Conservation (phyloP, 1,140 invertebrate genomes). For the Philopotamus ludificatus region DNA sequence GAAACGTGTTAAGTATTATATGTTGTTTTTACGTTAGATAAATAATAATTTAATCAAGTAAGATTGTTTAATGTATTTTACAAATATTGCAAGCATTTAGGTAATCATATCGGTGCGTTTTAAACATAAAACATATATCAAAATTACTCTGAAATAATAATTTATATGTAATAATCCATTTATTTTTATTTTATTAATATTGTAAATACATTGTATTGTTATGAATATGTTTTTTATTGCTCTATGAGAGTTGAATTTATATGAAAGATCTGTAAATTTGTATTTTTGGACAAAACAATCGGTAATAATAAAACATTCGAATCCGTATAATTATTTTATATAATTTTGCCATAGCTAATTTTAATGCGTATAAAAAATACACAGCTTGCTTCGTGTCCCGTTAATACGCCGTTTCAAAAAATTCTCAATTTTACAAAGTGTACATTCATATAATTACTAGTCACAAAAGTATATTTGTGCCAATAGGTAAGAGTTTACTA, state of each 20-base stretch:
- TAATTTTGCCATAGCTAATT: neutral
- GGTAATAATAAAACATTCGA: neutral
- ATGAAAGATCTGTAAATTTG: neutral
- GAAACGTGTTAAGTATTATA: neutral
- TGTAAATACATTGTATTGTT: too few relatives aligned
- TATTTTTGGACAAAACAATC: too few relatives aligned
- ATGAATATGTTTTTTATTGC: too few relatives aligned
- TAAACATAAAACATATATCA: too few relatives aligned
- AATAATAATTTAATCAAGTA: neutral
- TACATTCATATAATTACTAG: slow-evolving; percentile 37
- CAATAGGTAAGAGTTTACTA: slow-evolving; percentile 33
- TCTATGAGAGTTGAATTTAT: neutral
- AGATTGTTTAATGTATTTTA: neutral
- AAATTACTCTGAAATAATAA: too few relatives aligned
- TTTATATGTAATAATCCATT: too few relatives aligned
- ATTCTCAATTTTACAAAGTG: slow-evolving; percentile 3
- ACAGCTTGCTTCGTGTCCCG: neutral
- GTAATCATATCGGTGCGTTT: too few relatives aligned
- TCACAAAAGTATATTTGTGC: slow-evolving; percentile 41
- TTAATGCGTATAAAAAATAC: neutral
- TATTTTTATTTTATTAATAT: too few relatives aligned
- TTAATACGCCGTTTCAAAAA: neutral
- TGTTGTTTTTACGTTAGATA: neutral
- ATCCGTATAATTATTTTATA: neutral
- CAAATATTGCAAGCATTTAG: too few relatives aligned